Base-by-base conservation (phyloP, 2,113 vertebrate genomes). In the Actenoides lindsayi region DNA sequence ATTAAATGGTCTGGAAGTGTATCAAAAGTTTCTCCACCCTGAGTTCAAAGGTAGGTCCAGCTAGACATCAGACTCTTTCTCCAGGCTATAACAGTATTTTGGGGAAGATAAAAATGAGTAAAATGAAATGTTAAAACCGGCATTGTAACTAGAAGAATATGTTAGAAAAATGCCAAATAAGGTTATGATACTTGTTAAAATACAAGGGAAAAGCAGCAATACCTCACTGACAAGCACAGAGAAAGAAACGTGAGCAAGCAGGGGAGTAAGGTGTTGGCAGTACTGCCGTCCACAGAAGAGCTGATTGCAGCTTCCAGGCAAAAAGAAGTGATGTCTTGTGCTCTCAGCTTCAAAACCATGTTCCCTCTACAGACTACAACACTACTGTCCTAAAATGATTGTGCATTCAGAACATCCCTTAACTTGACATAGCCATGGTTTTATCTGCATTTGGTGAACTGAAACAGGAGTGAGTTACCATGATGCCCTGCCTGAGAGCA, bases 21-120 rank as follows among this genome's bases (percentile, higher is more conserved):
- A 94, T 93, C 44, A 87, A 77, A 89, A 90, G 18, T 81, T 94
- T 94, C 85, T 86, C 82, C 81, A 64, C 83, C 71, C 69, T 33
- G 51, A 10, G 35, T 90, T 97, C 68, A 96, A 79, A 89, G 50
- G 69, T 81, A 77, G 83, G 57, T 35, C 83, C 71, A 53, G 86
- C 39, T 63, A 86, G 93, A 67, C 75, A 86, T 90, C 65, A 89
- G 64, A 44, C 16, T 53, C 60, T 84, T 85, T 92, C 75, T 95
- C 59, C 57, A 81, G 76, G 70, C 76, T 91, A 39, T 42, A 89
- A 70, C 23, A 94, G 71, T 89, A 88, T 91, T 89, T 84, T 56
- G 8, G 19, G 39, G 75, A 87, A 92, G 33, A 87, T 70, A 83
- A 89, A 94, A 76, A 28, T 16, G 10, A 79, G 46, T 85, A 65